Base-by-base conservation (phyloP, 2,113 vertebrate species). In the Hippolais icterina region DNA sequence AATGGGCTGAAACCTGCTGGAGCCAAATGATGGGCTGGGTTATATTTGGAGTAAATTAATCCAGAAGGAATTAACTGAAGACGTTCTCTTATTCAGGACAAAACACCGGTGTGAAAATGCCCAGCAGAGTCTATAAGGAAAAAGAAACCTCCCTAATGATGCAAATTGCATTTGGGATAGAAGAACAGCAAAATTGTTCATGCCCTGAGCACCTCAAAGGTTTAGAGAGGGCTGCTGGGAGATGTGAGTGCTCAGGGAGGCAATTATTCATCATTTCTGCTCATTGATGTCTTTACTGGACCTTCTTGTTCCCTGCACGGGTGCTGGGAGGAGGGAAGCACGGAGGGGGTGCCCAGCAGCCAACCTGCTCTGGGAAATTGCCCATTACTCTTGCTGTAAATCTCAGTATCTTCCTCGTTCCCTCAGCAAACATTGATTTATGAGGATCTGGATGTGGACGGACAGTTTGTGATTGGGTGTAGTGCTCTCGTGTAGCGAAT, bases 401-500 rank as follows among this genome's bases (percentile, higher is more conserved):
- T 97, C 84, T 97, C 94, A 54, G 97, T 96, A 41, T 96, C 97
- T 97, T 93, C 94, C 92, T 70, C 70, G 19, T 96, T 96, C 89
- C 95, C 97, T 92, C 80, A 11, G 91, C 87, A 98, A 97, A 98
- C 82, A 76, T 97, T 99, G 98, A 98, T 98, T 98, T 98, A 98
- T 98, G 98, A 98, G 98, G 75, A 71, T 93, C 85, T 93, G 97
- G 96, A 98, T 98, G 96, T 63, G 90, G 98, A 97, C 71, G 91
- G 98, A 98, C 98, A 98, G 98, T 96, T 96, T 90, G 97, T 98
- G 98, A 98, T 98, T 98, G 98, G 97, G 95, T 97, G 96, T 95
- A 90, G 97, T 97, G 98, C 97, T 98, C 93, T 95, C 96, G 85
- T 68, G 74, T 88, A 96, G 96, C 94, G 97, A 98, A 98, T 98